A percentile compares a stretch with the other conserved stretches of the same genome.
Conservation (phyloP, 2,113 vertebrate genomes). For the Kryptolebias marmoratus region DNA sequence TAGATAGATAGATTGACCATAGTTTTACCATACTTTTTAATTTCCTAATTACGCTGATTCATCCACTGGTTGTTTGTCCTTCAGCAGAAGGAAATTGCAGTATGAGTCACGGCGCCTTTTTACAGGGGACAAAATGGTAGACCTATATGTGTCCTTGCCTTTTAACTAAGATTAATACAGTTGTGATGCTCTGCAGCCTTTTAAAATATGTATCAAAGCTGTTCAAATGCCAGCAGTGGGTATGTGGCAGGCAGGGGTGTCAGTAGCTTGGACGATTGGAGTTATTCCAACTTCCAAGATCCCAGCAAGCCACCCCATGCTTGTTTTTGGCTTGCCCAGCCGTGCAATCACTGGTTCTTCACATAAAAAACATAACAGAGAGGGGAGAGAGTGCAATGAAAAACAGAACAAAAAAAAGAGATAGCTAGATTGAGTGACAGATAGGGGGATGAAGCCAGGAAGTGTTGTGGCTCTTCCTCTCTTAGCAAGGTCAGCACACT, state of each 20-base stretch:
- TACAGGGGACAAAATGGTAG: slow-evolving; percentile 40
- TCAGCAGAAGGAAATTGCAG: slow-evolving; percentile 61
- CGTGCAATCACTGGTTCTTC: slow-evolving; percentile 65
- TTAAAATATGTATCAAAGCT: slow-evolving; percentile 84
- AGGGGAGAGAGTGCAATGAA: slow-evolving; percentile 37
- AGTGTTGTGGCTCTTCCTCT: slow-evolving; percentile 61
- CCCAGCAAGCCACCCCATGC: slow-evolving; percentile 74
- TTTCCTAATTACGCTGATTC: slow-evolving; percentile 47
- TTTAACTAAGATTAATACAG: slow-evolving; percentile 80
- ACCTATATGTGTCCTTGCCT: slow-evolving; percentile 61
- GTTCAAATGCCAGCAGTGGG: slow-evolving; percentile 80
- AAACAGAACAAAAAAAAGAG: slow-evolving; percentile 31
- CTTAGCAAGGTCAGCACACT: slow-evolving; percentile 67
- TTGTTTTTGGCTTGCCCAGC: slow-evolving; percentile 68
- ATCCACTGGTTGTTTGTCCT: slow-evolving; percentile 58
- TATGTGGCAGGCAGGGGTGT: slow-evolving; percentile 71
- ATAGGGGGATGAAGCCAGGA: slow-evolving; percentile 57
- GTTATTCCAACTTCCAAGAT: slow-evolving; percentile 80
- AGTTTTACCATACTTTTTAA: neutral
- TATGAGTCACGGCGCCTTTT: slow-evolving; percentile 50
- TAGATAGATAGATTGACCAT: neutral
- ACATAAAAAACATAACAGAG: slow-evolving; percentile 27
- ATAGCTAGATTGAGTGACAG: slow-evolving; percentile 45
- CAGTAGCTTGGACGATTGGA: slow-evolving; percentile 76
- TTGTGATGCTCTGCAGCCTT: slow-evolving; percentile 74